Evolutionary conservation across 2,113 vertebrate genomes (phyloP).

Genomic region (Terrapene triunguis): DNA sequence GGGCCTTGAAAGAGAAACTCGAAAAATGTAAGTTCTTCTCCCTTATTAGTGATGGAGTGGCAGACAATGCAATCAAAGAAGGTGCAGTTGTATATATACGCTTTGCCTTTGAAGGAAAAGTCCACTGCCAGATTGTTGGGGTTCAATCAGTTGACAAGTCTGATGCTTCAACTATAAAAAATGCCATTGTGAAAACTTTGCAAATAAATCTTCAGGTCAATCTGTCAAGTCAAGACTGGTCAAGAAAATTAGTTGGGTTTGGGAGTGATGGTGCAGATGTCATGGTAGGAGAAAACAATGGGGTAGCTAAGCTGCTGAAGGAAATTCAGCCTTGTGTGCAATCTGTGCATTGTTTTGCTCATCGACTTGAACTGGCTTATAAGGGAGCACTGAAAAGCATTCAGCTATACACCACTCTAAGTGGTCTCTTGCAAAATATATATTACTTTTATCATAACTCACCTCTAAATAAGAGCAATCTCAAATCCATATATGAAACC

Average conservation of each 20-base stretch:
- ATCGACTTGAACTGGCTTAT: conserved; percentile 64
- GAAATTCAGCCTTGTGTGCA: conserved; percentile 73
- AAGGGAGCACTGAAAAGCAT: conserved; percentile 41
- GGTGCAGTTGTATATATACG: conserved; percentile 59
- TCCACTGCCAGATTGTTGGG: conserved; percentile 70
- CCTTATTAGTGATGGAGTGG: conserved; percentile 57
- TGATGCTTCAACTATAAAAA: conserved; percentile 52
- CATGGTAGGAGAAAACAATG: background rate
- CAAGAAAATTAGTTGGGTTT: conserved; percentile 74
- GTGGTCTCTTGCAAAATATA: conserved; percentile 29
- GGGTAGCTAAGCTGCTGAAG: conserved; percentile 54
- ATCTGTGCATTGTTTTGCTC: conserved; percentile 58
- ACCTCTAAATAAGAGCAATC: conserved; percentile 50
- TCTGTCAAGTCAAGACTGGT: conserved; percentile 65
- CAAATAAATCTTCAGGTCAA: conserved; percentile 70
- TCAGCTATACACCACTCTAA: conserved; percentile 41
- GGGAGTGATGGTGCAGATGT: conserved; percentile 38
- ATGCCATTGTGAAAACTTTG: conserved; percentile 65
- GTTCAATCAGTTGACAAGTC: conserved; percentile 42
- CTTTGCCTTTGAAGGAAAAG: conserved; percentile 67
- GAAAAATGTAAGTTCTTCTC: conserved; percentile 77
- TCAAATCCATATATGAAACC: conserved; percentile 39
- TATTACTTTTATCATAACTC: conserved; percentile 66
- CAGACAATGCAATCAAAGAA: background rate
- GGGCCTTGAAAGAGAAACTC: conserved; percentile 67